Percentiles rank a stretch among this genome's conserved stretches.
Conservation (phyloP, 1,140 invertebrate species). For the Lutraria rhynchaena region DNA sequence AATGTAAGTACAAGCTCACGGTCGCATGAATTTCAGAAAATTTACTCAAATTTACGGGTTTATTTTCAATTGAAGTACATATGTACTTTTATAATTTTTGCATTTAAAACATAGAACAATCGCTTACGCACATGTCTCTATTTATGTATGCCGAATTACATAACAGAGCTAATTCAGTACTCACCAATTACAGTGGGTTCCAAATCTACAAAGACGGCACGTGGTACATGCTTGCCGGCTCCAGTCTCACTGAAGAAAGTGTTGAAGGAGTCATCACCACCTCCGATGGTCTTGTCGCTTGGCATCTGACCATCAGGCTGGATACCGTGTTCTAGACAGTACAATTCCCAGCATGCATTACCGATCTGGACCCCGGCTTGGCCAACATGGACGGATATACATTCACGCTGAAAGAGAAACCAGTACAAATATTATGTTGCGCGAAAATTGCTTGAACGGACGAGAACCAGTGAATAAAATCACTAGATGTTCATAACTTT, state of each 20-base stretch:
- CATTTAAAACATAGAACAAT: background rate
- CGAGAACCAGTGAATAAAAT: too few relatives aligned
- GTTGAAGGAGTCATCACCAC: conserved; percentile 88
- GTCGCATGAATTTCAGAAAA: background rate
- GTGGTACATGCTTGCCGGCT: conserved; percentile 85
- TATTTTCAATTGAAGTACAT: background rate
- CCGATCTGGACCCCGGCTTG: conserved; percentile 88
- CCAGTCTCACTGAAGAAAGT: conserved; percentile 88
- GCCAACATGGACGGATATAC: conserved; percentile 93
- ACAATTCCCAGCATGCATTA: conserved; percentile 86
- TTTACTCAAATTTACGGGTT: background rate
- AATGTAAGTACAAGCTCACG: background rate
- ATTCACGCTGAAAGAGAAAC: conserved; percentile 86
- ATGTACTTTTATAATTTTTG: background rate
- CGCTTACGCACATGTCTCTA: background rate
- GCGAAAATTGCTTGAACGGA: too few relatives aligned
- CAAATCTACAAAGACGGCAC: conserved; percentile 82
- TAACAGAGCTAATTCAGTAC: background rate
- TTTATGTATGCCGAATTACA: background rate
- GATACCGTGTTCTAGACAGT: conserved; percentile 94
- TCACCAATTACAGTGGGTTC: conserved; percentile 83
- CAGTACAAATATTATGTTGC: too few relatives aligned
- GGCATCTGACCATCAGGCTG: conserved; percentile 73
- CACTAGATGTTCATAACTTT: too few relatives aligned
- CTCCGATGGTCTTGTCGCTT: conserved; percentile 32